Evolutionary conservation across 2,888 invertebrate species (phyloP), one percentile per base, ranked within the genome.

Genomic region (Bimastos eiseni): DNA sequence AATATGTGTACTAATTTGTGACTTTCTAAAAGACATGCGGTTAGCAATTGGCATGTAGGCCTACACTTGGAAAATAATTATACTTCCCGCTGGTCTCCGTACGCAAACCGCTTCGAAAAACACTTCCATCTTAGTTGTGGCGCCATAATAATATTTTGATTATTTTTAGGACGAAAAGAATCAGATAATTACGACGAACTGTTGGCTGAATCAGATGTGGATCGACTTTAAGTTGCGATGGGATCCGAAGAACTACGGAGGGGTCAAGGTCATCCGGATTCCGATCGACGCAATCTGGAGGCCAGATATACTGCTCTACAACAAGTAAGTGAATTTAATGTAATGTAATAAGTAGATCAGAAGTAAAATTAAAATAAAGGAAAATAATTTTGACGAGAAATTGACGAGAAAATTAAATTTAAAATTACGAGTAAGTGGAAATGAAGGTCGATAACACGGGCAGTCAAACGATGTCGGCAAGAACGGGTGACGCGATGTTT

Each of bases 301-400:
- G 96, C 99, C 99, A 93, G 99, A 99, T 96, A 98, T 99, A 94
- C 97, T 99, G 94, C 98, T 99, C 97, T 99, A 99, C 96, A 55
- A 89, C 30, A 90, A 90, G 41, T 84, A 21, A 38, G 37, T 38
- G 13, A 36, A 37, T 15, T 84, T n/a, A n/a, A n/a, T n/a, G n/a
- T n/a, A n/a, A n/a, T n/a, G n/a, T n/a, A 21, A 89, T 55, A 55
- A 49, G 30, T 13, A 41, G 33, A 89, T 33, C n/a, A n/a, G n/a
- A n/a, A n/a, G n/a, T n/a, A n/a, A n/a, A n/a, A n/a, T n/a, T n/a
- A n/a, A n/a, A n/a, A n/a, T n/a, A n/a, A n/a, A n/a, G n/a, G n/a
- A n/a, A n/a, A n/a, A n/a, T n/a, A n/a, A n/a, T n/a, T n/a, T n/a
- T n/a, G n/a, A n/a, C n/a, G n/a, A n/a, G n/a, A n/a, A n/a, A n/a